Evolutionary conservation across 1,140 invertebrate species (phyloP), one percentile per base, ranked within the genome.

Genomic region (Papilio machaon): DNA sequence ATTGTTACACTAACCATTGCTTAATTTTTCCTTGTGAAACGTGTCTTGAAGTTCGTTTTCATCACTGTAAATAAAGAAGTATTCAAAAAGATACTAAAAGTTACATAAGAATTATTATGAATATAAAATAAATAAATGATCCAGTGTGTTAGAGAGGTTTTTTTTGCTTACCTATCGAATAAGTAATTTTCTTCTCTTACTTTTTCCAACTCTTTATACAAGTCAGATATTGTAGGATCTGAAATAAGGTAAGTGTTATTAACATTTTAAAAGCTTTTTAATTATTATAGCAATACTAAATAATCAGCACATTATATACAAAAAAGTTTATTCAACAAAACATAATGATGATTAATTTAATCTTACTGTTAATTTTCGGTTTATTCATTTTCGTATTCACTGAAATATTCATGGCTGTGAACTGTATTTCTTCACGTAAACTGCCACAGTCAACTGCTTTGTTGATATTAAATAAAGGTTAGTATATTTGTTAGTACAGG

Each of bases 141-240:
- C 38, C 38, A 43, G 38, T 43, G 38, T 43, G 0, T 4, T 43
- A 2, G 7, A 4, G 38, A 30, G 23, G 23, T 30, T 43, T 43
- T 43, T 6, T 35, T 38, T 70, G 15, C 13, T 38, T 1, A 38
- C 64, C 64, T 70, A 13, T 38, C 30, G 30, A 38, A 70, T 64
- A 64, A 23, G 13, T 70, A 11, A 38, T 15, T 70, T 38, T 38
- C 64, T 7, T 15, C 4, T 15, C 30, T 30, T 70, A 70, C 38
- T 7, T 70, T 70, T 15, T 70, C 64, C 15, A 70, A 70, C 30
- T 70, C 64, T 70, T 70, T 70, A 17, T 70, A 70, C 30, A 70
- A 35, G 6, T 70, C 64, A 3, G 64, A 70, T 70, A 70, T 70
- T 15, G 64, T 15, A 15, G 30, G 30, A 35, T 4, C 64, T 70